These are phyloP conservation scores for Malthinus seriepunctatus DNA, from an alignment of 2,888 invertebrate genomes.

Conservation along the genomic window DNA sequence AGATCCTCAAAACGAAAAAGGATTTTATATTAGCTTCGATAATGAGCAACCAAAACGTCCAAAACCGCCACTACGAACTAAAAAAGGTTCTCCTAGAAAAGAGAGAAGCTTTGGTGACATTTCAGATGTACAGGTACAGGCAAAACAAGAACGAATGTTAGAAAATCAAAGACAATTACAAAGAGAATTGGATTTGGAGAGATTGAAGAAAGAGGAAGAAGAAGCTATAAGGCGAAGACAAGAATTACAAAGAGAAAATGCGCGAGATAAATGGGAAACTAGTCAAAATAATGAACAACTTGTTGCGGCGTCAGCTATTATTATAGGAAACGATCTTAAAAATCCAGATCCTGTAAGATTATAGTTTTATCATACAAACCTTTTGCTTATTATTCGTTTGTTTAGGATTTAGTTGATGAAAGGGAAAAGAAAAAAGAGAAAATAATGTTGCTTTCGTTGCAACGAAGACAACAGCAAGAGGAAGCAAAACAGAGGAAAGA, in stretches of 20 bases:
- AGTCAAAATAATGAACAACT: slow-evolving; percentile 55
- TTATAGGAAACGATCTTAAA: slow-evolving; percentile 69
- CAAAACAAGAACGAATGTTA: slow-evolving; percentile 20
- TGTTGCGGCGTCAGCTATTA: slow-evolving; percentile 59
- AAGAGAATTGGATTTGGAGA: slow-evolving; percentile 56
- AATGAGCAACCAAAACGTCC: slow-evolving; percentile 86
- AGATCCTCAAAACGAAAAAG: slow-evolving; percentile 66
- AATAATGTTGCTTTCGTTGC: slow-evolving; percentile 86
- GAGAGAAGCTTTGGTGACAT: slow-evolving; percentile 54
- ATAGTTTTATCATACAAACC: not conserved
- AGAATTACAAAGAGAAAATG: slow-evolving; percentile 49
- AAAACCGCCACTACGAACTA: slow-evolving; percentile 82
- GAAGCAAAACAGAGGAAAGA: slow-evolving; percentile 84
- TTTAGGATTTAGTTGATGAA: slow-evolving; percentile 81
- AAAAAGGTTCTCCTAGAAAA: slow-evolving; percentile 77
- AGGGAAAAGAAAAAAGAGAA: slow-evolving; percentile 92
- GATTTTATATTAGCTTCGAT: slow-evolving; percentile 94
- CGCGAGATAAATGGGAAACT: slow-evolving; percentile 52
- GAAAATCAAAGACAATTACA: slow-evolving; percentile 53
- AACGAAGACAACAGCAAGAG: slow-evolving; percentile 89
- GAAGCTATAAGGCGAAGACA: slow-evolving; percentile 42
- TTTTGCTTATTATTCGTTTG: slow-evolving; percentile 1
- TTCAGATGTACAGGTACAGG: slow-evolving; percentile 12
- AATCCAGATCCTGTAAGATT: slow-evolving; percentile 69
- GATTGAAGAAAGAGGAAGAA: slow-evolving; percentile 52